Evolutionary conservation across 2,113 vertebrate genomes (phyloP), one percentile per base, ranked within the genome.

Genomic region (Festucalex cinctus): DNA sequence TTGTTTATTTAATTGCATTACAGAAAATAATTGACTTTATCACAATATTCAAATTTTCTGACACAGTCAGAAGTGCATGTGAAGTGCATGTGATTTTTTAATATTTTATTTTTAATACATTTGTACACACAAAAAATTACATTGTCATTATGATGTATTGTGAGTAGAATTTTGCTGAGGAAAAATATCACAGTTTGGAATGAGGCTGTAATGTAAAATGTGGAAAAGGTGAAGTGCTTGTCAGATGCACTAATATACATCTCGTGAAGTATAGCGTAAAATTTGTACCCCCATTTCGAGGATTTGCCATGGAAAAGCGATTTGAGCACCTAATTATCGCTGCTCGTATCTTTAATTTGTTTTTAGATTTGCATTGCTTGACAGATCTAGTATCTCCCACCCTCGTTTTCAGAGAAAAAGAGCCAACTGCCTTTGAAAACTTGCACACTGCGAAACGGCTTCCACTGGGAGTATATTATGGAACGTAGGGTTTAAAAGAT

Each of bases 401-500:
- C 24, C 22, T 22, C 13, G 51, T 32, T 67, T 60, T 19, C 48
- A 63, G 20, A 72, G 69, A 85, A 81, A 80, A 79, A 66, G 32
- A n/a, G 7, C 48, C 17, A 9, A 1, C 62, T 8, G 66, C 79
- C 74, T 63, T 24, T 6, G 44, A 48, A 39, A 66, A 68, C 60
- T 14, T 39, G 60, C 44, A 70, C 69, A 82, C 69, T 39, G 54
- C 70, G 9, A 46, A 46, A 26, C 14, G 24, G 79, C 74, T 14
- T 68, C 62, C 22, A 49, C 36, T 80, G 84, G 77, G 78, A 83
- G 73, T 70, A 67, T 70, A 79, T 86, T 75, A 77, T 63, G 32
- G 63, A 74, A 76, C 74, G 66, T 10, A 8, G 43, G 53, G 78
- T 84, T 85, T 86, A 56, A 79, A 66, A 74, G 63, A 90, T 83